Base-by-base conservation (phyloP, 2,113 vertebrate genomes). In the Dipodomys ordii region DNA sequence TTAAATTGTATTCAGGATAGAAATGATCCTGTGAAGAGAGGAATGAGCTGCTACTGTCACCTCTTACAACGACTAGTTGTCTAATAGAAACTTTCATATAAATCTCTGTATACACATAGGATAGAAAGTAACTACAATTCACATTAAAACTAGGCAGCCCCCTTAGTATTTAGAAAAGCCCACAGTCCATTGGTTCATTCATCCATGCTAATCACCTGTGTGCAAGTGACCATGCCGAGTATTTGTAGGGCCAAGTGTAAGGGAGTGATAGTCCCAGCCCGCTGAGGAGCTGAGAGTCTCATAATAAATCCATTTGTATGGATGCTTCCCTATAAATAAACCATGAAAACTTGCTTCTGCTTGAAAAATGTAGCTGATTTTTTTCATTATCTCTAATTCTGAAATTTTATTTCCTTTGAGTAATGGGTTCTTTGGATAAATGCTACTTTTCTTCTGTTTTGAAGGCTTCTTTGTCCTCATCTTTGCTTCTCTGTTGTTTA, bases 131-230 rank as follows among this genome's bases (percentile, higher is more conserved):
- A 76, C 2, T 89, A 23, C 80, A n/a, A 20, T 68, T 90, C 46
- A 84, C 10, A 64, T 28, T 92, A 76, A 92, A 94, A 85, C 28
- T 53, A 91, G 27, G 0, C 2, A 0, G 39, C 87, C 84, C 39
- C 49, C 77, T 96, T 95, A 95, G 85, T 92, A 15, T 94, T 94
- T 82, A 91, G 81, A 65, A 94, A 90, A 68, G 3, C 23, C 49
- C 7, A 3, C 60, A 85, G 79, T 32, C 53, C 22, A 13, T 25
- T 27, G 72, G 64, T 81, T 91, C 44, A 10, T 79, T 46, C 35
- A 3, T 81, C 18, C 32, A 82, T 72, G 19, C 49, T 28, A 23
- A 22, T 32, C 35, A 62, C 39, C 27, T 74, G 12, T 25, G 35
- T 53, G 22, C 73, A 60, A 16, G 46, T 87, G 68, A 73, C 87